Evolutionary conservation across 2,888 invertebrate genomes (phyloP).

Genomic region (Phortica magna): DNA sequence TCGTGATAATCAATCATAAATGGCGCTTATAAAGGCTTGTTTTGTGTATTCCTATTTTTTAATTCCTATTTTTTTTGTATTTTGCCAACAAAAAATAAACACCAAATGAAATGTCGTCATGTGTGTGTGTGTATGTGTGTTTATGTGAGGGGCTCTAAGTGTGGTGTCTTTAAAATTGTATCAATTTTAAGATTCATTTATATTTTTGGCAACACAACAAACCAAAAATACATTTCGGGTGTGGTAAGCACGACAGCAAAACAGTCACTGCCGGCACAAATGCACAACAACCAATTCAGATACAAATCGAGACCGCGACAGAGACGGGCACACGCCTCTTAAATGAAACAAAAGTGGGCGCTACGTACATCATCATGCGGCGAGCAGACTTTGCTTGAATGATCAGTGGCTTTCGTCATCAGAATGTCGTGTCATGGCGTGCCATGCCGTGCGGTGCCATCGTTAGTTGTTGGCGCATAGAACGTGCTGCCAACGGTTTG

Average conservation of each 20-base stretch:
- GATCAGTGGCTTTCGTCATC: conserved; percentile 47
- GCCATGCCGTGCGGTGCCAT: not conserved
- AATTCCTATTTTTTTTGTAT: not conserved
- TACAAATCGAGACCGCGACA: not conserved
- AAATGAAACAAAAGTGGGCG: not conserved
- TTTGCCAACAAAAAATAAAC: not conserved
- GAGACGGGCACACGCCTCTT: not conserved
- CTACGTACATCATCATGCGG: conserved; percentile 19
- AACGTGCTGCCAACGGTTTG: too few species aligned
- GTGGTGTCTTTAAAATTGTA: not conserved
- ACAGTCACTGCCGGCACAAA: too few species aligned
- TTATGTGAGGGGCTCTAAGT: too few species aligned
- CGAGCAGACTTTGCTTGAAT: conserved; percentile 37
- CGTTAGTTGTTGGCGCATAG: not conserved
- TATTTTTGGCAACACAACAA: conserved; percentile 41
- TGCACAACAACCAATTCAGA: not conserved
- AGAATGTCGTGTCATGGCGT: not conserved
- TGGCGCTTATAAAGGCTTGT: conserved; percentile 10
- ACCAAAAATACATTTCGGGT: conserved; percentile 41
- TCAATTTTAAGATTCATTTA: conserved; percentile 27
- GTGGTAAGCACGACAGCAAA: conserved; percentile 33
- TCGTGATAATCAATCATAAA: conserved; percentile 11
- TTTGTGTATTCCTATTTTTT: conserved; percentile 5
- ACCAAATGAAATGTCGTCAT: too few species aligned
- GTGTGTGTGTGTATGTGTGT: too few species aligned